Percentiles rank a stretch among this genome's conserved stretches.
Evolutionary conservation across 2,797 vertebrate genomes (phyloP).

Genomic region (Hirundo rustica): DNA sequence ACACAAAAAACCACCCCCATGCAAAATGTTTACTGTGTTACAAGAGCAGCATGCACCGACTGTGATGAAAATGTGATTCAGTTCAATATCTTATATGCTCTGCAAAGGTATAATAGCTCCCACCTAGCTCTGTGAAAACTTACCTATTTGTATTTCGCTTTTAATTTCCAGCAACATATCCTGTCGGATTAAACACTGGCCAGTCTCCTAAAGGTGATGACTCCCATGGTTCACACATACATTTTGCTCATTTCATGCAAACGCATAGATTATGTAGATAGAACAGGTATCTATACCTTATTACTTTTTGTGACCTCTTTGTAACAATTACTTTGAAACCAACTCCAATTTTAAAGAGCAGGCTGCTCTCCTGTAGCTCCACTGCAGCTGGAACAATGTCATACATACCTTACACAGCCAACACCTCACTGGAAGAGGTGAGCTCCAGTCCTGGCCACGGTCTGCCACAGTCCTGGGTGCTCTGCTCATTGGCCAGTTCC

Average conservation of each 20-base stretch:
- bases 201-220: not conserved
- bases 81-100: not conserved
- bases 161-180: not conserved
- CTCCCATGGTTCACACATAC: not conserved
- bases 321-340: not conserved
- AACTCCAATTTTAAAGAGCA: not conserved
- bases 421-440: not conserved
- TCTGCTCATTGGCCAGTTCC: not conserved
- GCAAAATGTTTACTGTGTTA: not conserved
- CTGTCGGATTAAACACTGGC: not conserved
- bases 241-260: not conserved
- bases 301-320: not conserved
- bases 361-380: not conserved
- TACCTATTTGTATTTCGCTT: not conserved
- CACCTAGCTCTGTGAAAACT: not conserved
- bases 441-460: not conserved
- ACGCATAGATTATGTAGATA: rapidly evolving
- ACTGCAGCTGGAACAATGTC: not conserved
- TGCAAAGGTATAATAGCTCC: not conserved
- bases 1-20: not conserved
- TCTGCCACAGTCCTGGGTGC: not conserved
- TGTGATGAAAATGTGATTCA: not conserved
- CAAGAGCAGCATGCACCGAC: not conserved
- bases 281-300: not conserved
- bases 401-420: not conserved